A percentile compares a stretch with the other conserved stretches of the same genome.
These are phyloP conservation scores for Meleagris gallopavo DNA, from an alignment of 2,113 vertebrate species.

Conservation along the genomic window DNA sequence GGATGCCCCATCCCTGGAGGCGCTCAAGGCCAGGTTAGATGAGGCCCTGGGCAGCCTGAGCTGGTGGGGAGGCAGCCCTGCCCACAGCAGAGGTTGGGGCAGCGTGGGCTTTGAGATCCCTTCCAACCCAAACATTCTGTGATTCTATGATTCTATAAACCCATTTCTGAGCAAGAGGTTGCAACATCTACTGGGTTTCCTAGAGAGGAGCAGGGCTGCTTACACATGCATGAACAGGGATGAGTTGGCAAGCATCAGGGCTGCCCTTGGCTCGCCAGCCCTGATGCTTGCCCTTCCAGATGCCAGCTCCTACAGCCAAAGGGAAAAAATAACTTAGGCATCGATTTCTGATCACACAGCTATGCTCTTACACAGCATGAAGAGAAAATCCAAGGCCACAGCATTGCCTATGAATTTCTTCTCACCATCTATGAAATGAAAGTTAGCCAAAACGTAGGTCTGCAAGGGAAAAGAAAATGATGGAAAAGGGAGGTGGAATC, in stretches of 20 bases:
- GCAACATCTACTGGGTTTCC: background rate
- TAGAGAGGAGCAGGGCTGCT: background rate
- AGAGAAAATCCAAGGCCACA: background rate
- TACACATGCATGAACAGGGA: background rate
- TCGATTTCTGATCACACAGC: background rate
- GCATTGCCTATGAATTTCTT: background rate
- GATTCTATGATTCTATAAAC: too few species aligned
- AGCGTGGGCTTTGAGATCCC: too few species aligned
- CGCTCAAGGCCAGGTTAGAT: too few species aligned
- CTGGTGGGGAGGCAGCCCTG: too few species aligned
- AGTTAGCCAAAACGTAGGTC: background rate
- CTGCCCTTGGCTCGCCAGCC: background rate
- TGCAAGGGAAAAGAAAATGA: background rate
- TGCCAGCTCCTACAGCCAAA: background rate
- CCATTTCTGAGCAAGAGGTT: background rate
- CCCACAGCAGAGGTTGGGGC: too few species aligned
- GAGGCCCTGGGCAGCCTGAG: too few species aligned
- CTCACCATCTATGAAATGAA: background rate
- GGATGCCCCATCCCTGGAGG: too few species aligned
- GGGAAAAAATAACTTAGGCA: background rate
- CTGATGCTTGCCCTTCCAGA: background rate
- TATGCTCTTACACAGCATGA: background rate
- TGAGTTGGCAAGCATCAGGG: background rate
- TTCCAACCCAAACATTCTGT: too few species aligned
- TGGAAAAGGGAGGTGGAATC: background rate